These are phyloP conservation scores for Augiades crinisus DNA, from an alignment of 2,888 invertebrate genomes.

Conservation along the genomic window DNA sequence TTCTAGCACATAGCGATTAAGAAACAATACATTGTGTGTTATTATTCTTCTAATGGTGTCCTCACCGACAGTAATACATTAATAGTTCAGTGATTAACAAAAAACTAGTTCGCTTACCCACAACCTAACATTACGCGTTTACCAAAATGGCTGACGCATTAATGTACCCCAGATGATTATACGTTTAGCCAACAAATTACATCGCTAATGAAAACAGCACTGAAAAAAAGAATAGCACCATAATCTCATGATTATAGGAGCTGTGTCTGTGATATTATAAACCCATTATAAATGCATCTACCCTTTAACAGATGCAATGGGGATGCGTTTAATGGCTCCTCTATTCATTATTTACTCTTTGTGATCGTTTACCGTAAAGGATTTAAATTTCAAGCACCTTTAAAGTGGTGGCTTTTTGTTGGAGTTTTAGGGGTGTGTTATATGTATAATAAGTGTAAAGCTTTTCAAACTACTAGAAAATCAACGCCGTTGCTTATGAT, in stretches of 20 bases:
- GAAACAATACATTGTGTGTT: no score
- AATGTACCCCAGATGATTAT: constrained; percentile 53
- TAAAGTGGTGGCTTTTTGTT: constrained; percentile 2
- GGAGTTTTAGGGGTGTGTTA: background rate
- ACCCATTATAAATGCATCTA: constrained; percentile 75
- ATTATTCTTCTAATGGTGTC: no score
- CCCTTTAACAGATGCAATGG: constrained; percentile 61
- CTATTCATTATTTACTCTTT: constrained; percentile 54
- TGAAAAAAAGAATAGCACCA: constrained; percentile 69
- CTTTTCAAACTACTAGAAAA: no score
- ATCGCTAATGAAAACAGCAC: constrained; percentile 69
- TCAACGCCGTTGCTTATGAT: no score
- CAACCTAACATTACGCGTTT: constrained; percentile 67
- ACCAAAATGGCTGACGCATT: constrained; percentile 53
- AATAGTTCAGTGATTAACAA: constrained; percentile 4
- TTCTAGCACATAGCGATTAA: no score
- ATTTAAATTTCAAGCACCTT: constrained; percentile 15
- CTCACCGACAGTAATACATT: no score
- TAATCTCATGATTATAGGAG: constrained; percentile 74
- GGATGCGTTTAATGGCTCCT: constrained; percentile 50
- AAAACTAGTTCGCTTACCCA: constrained; percentile 7
- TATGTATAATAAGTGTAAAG: no score
- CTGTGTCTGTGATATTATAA: constrained; percentile 60
- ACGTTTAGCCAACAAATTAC: constrained; percentile 55
- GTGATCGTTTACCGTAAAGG: constrained; percentile 31